A percentile compares a stretch with the other conserved stretches of the same genome.
phyloP scores from a whole-genome alignment of 2,888 invertebrate genomes.

The Diplolepis rosae region DNA sequence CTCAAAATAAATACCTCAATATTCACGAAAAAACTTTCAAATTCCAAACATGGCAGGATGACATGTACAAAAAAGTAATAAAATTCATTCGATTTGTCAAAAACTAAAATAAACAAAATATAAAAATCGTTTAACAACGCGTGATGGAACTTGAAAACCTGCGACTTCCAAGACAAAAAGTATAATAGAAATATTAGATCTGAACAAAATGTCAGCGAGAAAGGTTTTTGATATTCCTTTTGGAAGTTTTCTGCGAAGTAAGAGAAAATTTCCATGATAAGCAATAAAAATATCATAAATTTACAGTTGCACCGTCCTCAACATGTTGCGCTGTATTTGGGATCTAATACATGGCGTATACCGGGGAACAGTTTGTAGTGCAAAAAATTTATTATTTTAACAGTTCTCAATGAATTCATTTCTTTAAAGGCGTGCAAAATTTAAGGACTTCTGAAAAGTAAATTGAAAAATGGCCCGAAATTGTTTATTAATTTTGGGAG shows the following conservation, averaged over 20 bases:
- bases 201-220: not conserved
- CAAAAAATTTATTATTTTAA: not conserved
- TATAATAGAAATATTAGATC: not conserved
- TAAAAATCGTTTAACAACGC: constrained; percentile 5
- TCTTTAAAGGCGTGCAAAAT: no score
- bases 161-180: constrained; percentile 5
- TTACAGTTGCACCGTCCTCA: constrained; percentile 3
- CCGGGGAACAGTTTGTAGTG: not conserved
- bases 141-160: not conserved
- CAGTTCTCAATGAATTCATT: not conserved
- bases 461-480: no score
- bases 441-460: no score
- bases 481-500: no score
- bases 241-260: not conserved
- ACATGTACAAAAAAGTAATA: not conserved
- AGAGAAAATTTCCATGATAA: not conserved
- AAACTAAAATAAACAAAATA: not conserved
- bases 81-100: not conserved
- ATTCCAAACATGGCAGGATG: constrained; percentile 6
- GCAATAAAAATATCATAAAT: not conserved
- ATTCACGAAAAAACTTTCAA: constrained; percentile 1
- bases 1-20: not conserved
- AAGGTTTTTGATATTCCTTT: not conserved
- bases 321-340: constrained; percentile 3
- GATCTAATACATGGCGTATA: not conserved